Conservation (phyloP, 2,113 vertebrate genomes). For the Pachypanchax playfairii region DNA sequence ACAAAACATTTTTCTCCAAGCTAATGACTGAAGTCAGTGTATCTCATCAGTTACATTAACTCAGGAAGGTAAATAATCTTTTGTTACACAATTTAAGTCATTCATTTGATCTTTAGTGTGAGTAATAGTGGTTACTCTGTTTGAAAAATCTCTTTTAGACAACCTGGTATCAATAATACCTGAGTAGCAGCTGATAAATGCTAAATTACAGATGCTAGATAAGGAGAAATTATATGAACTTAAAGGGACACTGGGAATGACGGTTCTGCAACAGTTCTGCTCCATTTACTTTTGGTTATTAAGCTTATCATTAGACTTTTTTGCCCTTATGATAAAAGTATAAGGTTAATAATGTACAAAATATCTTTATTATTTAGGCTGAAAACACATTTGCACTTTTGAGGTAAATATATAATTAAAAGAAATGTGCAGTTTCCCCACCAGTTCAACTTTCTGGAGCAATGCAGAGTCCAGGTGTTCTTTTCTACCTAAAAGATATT, state of each 20-base stretch:
- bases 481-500: slow-evolving; percentile 76
- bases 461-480: slow-evolving; percentile 49
- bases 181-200: not conserved
- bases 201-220: slow-evolving; percentile 14
- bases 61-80: no score
- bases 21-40: no score
- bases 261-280: no score
- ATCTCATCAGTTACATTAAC: no score
- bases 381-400: slow-evolving; percentile 30
- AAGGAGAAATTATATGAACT: not conserved
- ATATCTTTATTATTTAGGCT: not conserved
- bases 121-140: slow-evolving; percentile 8
- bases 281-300: not conserved
- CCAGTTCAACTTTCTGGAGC: slow-evolving; percentile 46
- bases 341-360: not conserved
- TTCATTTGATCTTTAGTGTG: slow-evolving; percentile 43
- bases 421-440: slow-evolving; percentile 43
- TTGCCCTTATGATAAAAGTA: not conserved
- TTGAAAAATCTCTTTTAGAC: not conserved
- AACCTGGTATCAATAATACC: not conserved
- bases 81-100: slow-evolving; percentile 22
- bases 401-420: slow-evolving; percentile 40
- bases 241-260: not conserved
- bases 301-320: not conserved
- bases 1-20: no score